Evolutionary conservation across 1,140 invertebrate species (phyloP), one percentile per base, ranked within the genome.

Genomic region (Halesus radiatus): DNA sequence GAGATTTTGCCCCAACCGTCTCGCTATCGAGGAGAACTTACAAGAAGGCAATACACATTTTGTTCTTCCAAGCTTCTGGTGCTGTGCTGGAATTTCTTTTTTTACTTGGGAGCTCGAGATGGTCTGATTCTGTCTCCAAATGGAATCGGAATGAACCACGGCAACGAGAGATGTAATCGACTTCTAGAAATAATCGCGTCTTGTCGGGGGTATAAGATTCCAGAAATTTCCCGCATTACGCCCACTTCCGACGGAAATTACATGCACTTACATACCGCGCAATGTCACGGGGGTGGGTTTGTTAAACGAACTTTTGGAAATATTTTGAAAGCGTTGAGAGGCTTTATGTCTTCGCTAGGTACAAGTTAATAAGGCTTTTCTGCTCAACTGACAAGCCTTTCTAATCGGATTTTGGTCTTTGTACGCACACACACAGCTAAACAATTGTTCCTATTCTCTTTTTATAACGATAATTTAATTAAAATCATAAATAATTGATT

Each of bases 261-360:
- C 81, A 77, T 82, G 73, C 81, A 79, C 45, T 81, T 76, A 75
- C 78, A 74, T 22, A 76, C 76, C 74, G 78, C n/a, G 68, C 22
- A 68, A 70, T 54, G 62, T 76, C 56, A 53, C n/a, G 54, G 54
- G 76, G 60, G 18, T 13, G 3, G 45, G 68, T 52, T 72, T 72
- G 3, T 45, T 45, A 45, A 45, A 45, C 37, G 37, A 45, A 45
- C 37, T 45, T 45, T 45, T 45, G 37, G 37, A 45, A 45, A 45
- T 45, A 45, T 8, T 45, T 13, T 8, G 37, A 45, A 8, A 13
- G 8, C 10, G 8, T 45, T 45, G 10, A 45, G 10, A 45, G 8
- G 10, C 8, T 45, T 37, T 6, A 37, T 8, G 32, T 37, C 7
- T 45, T 45, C 1, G 37, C 10, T 13, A 13, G 10, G 8, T 13